A percentile compares a stretch with the other conserved stretches of the same genome.
These are phyloP conservation scores for Rallus crepitans DNA, from an alignment of 2,797 vertebrate species.

Conservation along the genomic window DNA sequence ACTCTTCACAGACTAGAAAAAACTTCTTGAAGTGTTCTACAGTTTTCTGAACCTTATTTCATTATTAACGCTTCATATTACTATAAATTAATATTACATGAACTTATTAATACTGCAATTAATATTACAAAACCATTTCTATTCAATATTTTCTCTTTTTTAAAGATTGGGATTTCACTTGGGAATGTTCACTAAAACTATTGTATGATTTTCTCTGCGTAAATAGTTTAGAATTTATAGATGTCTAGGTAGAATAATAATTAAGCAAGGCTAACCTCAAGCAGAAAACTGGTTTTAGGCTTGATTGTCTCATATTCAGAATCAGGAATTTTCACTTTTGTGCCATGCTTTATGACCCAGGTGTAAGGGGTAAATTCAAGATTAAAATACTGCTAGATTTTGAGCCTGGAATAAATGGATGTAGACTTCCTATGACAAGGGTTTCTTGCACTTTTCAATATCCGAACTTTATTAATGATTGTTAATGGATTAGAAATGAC, in stretches of 20 bases:
- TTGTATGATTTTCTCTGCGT: neutral
- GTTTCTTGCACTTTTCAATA: neutral
- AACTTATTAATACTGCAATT: neutral
- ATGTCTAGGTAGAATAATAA: neutral
- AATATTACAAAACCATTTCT: neutral
- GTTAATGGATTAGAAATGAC: neutral
- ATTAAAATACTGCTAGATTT: neutral
- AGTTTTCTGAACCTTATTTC: neutral
- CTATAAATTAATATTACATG: neutral
- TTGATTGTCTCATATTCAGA: neutral
- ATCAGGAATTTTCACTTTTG: neutral
- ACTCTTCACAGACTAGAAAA: neutral
- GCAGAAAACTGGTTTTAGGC: neutral
- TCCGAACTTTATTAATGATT: neutral
- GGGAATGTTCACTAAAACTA: neutral
- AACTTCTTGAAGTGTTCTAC: conserved; percentile 32
- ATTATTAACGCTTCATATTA: conserved; percentile 3
- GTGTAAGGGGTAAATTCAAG: neutral
- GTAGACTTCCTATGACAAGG: neutral
- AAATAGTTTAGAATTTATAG: neutral
- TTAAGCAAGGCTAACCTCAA: neutral
- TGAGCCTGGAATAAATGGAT: neutral
- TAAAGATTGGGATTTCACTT: neutral
- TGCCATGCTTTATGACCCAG: neutral
- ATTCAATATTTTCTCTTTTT: neutral